phyloP scores from a whole-genome alignment of 2,797 vertebrate species.

The Scolopax bukidnonensis region DNA sequence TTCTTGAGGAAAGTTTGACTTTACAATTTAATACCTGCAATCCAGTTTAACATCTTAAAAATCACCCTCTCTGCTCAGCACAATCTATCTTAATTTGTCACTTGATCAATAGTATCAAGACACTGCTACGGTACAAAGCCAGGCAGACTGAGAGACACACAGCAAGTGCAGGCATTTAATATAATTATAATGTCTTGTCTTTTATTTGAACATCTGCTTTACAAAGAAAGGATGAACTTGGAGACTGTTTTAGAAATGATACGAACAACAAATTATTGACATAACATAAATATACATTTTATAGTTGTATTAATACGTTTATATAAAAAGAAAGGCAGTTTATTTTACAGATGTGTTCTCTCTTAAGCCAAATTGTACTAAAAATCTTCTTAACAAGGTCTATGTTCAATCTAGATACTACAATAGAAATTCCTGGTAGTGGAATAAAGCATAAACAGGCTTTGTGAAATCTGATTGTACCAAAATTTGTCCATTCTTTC shows the following conservation, averaged over 20 bases:
- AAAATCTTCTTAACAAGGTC: background rate
- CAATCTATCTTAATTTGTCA: constrained; percentile 3
- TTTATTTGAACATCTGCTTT: constrained; percentile 42
- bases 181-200: constrained; percentile 31
- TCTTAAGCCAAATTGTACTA: background rate
- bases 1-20: background rate
- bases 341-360: background rate
- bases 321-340: background rate
- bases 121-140: background rate
- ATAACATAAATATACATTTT: background rate
- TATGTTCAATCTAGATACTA: background rate
- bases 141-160: background rate
- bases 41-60: background rate
- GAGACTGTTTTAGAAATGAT: background rate
- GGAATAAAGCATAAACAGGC: background rate
- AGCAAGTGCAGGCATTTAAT: background rate
- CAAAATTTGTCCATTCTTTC: background rate
- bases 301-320: background rate
- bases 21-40: background rate
- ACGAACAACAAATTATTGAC: background rate
- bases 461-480: background rate
- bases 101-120: background rate
- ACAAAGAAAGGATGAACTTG: background rate
- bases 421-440: background rate
- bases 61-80: background rate